Conservation (phyloP, 2,113 vertebrate genomes). For the Mormyrus lacerda region DNA sequence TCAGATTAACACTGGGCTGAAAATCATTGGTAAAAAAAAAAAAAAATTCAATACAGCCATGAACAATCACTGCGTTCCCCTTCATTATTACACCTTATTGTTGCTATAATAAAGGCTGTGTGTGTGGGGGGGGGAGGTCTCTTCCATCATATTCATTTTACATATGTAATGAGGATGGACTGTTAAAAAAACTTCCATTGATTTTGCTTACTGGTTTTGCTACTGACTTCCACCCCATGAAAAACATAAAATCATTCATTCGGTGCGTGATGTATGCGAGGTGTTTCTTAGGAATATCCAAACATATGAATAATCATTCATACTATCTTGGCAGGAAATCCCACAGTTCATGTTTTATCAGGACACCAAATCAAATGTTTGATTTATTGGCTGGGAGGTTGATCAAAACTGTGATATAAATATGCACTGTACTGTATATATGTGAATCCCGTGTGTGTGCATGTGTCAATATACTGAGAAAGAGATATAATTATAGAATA, state of each 20-base stretch:
- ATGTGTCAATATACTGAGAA: background rate
- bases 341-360: background rate
- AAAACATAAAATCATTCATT: background rate
- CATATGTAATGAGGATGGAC: background rate
- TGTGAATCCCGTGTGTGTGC: background rate
- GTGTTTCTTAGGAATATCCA: background rate
- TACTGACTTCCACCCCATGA: background rate
- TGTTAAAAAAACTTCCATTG: background rate
- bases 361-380: background rate
- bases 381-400: background rate
- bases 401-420: background rate
- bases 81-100: background rate
- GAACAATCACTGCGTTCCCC: background rate
- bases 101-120: background rate
- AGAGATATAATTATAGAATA: background rate
- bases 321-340: background rate
- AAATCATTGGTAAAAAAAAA: background rate
- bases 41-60: background rate
- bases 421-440: background rate
- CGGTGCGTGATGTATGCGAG: background rate
- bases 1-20: background rate
- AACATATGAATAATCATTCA: background rate
- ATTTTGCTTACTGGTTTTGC: background rate
- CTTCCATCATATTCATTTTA: background rate
- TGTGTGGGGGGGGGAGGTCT: background rate